Base-by-base conservation (phyloP, 92 coral and sea anemone species). In the Diadumene lineata region DNA sequence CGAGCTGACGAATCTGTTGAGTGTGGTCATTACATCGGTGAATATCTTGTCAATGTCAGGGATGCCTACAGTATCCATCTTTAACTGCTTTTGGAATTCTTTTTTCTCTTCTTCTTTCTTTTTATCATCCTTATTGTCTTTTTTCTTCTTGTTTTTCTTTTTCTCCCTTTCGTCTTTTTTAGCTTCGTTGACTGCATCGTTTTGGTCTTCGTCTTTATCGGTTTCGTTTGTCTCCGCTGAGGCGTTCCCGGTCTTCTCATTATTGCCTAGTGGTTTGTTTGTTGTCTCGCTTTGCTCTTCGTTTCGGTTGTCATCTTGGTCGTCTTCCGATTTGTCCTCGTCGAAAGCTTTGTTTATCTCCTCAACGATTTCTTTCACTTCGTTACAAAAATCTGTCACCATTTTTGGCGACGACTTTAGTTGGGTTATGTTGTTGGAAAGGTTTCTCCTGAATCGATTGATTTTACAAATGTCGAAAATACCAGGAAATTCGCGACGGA, bases 31-130 rank as follows among this genome's bases (percentile, higher is more conserved):
- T 55, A 90, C 70, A 66, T 88, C 88, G 19, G 78, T 82, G 50
- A 90, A 90, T 32, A 86, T 31, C 28, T 33, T 74, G 69, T 90
- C 96, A 55, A 90, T 84, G 74, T 90, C 96, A 57, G 68, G 73
- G 29, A 90, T 65, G 28, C 89, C 96, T 55, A 87, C 56, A 30
- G 75, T 74, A 15, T 77, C 92, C 31, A 90, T 79, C 76, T 79
- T 56, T 60, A 90, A 48, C 72, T 87, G 82, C 80, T 90, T 81
- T 71, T 83, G 89, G 65, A 79, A 84, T 0, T 90, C 88, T 18
- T 76, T 71, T 30, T 86, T 58, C 31, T 80, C 56, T 50, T 90
- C 72, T 24, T 80, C 73, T 13, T 60, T 43, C 19, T 68, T 30
- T n/a, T 68, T 60, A 7, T 68, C 56, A 9, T 74, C 56, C 25